These are phyloP conservation scores for Donacobius atricapilla DNA, from an alignment of 2,113 vertebrate genomes.

Conservation along the genomic window DNA sequence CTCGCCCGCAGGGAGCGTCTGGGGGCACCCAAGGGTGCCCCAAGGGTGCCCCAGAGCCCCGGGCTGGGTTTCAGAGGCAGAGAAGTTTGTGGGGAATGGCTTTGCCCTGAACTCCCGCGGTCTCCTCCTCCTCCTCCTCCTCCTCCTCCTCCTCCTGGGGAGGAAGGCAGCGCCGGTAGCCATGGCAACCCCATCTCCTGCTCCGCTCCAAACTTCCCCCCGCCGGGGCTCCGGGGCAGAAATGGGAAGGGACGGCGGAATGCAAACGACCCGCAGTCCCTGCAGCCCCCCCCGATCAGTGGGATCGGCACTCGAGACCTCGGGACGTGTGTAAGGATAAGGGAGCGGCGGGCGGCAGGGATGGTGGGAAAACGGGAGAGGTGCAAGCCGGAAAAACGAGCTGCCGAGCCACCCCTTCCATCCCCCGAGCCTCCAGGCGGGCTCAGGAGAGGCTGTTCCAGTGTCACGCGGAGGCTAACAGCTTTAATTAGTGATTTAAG, in stretches of 20 bases:
- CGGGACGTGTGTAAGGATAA: rapidly evolving
- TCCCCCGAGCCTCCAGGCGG: not conserved
- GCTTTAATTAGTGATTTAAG: not conserved
- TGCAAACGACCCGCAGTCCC: not conserved
- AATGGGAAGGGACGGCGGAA: not conserved
- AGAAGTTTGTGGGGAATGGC: not conserved
- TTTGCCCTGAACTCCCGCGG: not conserved
- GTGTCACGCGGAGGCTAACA: not conserved
- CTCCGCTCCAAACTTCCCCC: not conserved
- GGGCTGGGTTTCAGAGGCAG: not conserved
- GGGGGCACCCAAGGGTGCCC: not conserved
- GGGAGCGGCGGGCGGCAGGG: not conserved
- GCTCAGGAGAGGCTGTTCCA: not conserved
- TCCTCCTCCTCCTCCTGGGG: not conserved
- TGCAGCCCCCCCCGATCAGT: not conserved
- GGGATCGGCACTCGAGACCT: not conserved
- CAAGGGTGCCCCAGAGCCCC: not conserved
- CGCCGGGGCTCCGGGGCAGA: not conserved
- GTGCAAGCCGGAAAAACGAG: not conserved
- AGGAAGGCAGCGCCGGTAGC: conserved; percentile 27
- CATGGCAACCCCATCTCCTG: conserved; percentile 35
- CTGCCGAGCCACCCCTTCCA: not conserved
- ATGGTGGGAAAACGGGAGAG: not conserved
- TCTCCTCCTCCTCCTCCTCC: not conserved
- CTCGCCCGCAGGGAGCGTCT: rapidly evolving